phyloP scores from a whole-genome alignment of 2,888 invertebrate genomes.

The Dasypogon diadema region DNA sequence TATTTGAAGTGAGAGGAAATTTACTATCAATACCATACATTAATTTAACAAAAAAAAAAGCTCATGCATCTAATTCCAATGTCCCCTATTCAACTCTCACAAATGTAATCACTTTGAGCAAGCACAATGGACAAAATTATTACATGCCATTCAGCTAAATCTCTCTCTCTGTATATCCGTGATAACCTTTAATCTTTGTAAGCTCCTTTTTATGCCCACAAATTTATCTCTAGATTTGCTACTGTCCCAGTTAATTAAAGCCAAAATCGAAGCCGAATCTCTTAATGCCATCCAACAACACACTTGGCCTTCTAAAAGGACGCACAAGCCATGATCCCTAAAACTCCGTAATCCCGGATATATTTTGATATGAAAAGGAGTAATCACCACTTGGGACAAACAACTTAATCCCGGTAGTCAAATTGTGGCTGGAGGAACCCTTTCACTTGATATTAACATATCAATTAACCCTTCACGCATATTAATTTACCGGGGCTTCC shows the following conservation, averaged over 20 bases:
- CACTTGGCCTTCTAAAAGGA: neutral
- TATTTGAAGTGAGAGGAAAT: no score
- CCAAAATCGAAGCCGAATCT: slow-evolving; percentile 39
- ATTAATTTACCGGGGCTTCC: slow-evolving; percentile 5
- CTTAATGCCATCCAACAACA: slow-evolving; percentile 6
- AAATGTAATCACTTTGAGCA: no score
- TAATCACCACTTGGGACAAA: slow-evolving; percentile 36
- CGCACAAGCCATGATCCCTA: neutral
- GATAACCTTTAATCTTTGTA: slow-evolving; percentile 28
- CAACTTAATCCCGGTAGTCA: slow-evolving; percentile 36
- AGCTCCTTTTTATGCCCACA: slow-evolving; percentile 18
- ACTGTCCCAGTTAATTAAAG: slow-evolving; percentile 44
- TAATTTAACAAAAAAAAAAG: no score
- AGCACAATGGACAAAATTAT: neutral
- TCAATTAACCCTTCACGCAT: slow-evolving; percentile 42
- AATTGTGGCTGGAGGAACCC: slow-evolving; percentile 9
- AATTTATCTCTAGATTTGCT: slow-evolving; percentile 34
- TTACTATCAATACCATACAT: no score
- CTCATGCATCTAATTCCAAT: no score
- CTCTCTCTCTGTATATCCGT: slow-evolving; percentile 1
- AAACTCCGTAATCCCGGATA: slow-evolving; percentile 26
- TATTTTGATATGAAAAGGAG: slow-evolving; percentile 30
- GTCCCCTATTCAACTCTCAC: no score
- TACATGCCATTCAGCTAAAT: neutral
- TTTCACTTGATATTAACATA: slow-evolving; percentile 22